phyloP scores from a whole-genome alignment of 2,797 vertebrate species.

The Avahi laniger region DNA sequence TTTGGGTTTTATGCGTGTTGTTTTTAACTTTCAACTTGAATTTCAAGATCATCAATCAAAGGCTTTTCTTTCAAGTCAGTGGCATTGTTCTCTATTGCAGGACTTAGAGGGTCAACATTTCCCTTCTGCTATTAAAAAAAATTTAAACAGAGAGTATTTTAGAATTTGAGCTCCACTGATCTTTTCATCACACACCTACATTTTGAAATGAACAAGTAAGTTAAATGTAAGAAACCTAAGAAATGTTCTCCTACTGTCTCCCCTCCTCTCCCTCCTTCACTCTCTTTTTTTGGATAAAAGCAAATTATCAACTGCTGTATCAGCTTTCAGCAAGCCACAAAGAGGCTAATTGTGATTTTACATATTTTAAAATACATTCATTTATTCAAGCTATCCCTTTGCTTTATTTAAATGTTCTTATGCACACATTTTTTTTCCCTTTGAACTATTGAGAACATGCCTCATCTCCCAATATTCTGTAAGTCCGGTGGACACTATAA shows the following conservation, averaged over 20 bases:
- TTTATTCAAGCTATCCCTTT: conserved; percentile 50
- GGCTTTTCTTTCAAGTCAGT: conserved; percentile 59
- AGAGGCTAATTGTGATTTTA: conserved; percentile 54
- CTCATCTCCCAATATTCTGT: conserved; percentile 23
- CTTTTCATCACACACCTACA: conserved; percentile 56
- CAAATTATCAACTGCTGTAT: conserved; percentile 36
- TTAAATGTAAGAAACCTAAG: conserved; percentile 57
- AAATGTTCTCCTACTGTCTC: not conserved
- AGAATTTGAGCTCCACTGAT: conserved; percentile 56
- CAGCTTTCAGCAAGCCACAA: conserved; percentile 45
- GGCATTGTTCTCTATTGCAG: conserved; percentile 46
- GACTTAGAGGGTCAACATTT: conserved; percentile 55
- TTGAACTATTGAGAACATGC: conserved; percentile 42
- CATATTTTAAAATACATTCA: conserved; percentile 64
- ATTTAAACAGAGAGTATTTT: conserved; percentile 54
- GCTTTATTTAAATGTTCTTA: conserved; percentile 56
- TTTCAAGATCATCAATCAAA: conserved; percentile 66
- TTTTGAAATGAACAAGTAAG: conserved; percentile 66
- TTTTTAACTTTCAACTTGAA: conserved; percentile 69
- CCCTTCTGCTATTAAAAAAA: conserved; percentile 44
- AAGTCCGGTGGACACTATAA: conserved; percentile 33
- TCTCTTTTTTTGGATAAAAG: conserved; percentile 33
- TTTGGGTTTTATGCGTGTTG: conserved; percentile 59
- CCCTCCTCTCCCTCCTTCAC: not conserved
- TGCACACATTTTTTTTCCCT: not conserved